A percentile compares a stretch with the other conserved stretches of the same genome.
Conservation (phyloP, 23 tunicate species). For the Phallusia fumigata region DNA sequence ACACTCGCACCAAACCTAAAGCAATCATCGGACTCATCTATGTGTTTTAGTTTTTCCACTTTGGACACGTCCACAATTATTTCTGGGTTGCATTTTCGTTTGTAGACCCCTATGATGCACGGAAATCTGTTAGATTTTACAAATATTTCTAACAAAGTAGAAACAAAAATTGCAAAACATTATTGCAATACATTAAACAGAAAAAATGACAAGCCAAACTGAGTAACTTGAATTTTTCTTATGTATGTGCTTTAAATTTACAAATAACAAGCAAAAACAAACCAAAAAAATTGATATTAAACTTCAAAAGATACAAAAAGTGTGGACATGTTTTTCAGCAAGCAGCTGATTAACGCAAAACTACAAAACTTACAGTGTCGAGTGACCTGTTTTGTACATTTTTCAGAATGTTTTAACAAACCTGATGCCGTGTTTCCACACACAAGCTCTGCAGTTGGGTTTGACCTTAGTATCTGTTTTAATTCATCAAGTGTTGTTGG, state of each 20-base stretch:
- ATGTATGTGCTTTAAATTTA: too few species aligned
- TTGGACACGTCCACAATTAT: slow-evolving; percentile 29
- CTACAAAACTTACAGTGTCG: too few species aligned
- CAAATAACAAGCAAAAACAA: too few species aligned
- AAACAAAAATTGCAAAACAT: not conserved
- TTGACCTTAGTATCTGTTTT: not conserved
- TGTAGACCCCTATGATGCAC: slow-evolving; percentile 17
- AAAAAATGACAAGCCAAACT: too few species aligned
- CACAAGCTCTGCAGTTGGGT: slow-evolving; percentile 3
- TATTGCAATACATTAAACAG: too few species aligned
- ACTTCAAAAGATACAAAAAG: too few species aligned
- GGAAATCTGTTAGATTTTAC: not conserved
- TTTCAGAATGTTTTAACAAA: too few species aligned
- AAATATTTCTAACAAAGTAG: not conserved
- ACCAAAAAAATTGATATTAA: too few species aligned
- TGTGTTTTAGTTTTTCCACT: slow-evolving; percentile 24
- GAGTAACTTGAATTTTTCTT: too few species aligned
- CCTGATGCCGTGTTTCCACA: slow-evolving; percentile 65
- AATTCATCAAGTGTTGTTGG: slow-evolving; percentile 23
- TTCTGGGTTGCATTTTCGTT: not conserved
- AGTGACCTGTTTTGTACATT: not conserved
- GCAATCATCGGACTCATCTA: not conserved
- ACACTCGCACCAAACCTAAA: slow-evolving; percentile 56
- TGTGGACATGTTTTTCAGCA: too few species aligned
- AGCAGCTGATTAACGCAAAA: too few species aligned